Base-by-base conservation (phyloP, 2,113 vertebrate species). In the Hyperoodon ampullatus region DNA sequence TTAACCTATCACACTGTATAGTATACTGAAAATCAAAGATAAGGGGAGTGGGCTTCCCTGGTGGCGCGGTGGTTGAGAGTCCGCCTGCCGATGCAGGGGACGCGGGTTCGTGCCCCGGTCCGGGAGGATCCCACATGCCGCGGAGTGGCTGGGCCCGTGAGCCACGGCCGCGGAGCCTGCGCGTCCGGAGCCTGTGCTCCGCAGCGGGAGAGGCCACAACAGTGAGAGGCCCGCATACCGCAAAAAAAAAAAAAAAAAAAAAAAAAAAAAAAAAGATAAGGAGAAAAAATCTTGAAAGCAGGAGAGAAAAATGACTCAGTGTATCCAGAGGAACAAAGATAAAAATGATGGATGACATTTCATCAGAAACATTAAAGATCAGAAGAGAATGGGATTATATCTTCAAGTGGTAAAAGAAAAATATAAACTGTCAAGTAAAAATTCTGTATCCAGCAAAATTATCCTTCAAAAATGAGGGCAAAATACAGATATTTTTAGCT, bases 311-410 rank as follows among this genome's bases (percentile, higher is more conserved):
- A 78, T 58, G 35, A 63, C 44, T 88, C 35, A 47, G 24, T 72
- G 3, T 58, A 81, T 35, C 42, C 44, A 97, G n/a, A 82, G 78
- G 8, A 83, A 86, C 11, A 89, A 93, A 93, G 88, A 81, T 65
- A 87, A 24, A 70, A 86, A 80, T 81, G 65, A 60, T 65, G 23
- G 70, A 28, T 82, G 70, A 74, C 7, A 92, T 71, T 42, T 88
- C 53, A 89, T 78, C 68, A 61, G 47, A 61, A 94, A 61, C 39
- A 78, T 18, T 72, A 72, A 88, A 84, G 18, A 80, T 90, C 42
- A 93, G 68, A 78, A 87, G 30, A 96, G 30, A 96, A 94, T 26
- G n/a, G 44, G 74, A 88, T 81, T 55, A 65, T 60, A 80, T 53
- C 19, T 75, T 81, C 75, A 77, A 88, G 26, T 87, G 30, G 26